phyloP scores from a whole-genome alignment of 2,797 vertebrate species.

The Bufotes viridis region DNA sequence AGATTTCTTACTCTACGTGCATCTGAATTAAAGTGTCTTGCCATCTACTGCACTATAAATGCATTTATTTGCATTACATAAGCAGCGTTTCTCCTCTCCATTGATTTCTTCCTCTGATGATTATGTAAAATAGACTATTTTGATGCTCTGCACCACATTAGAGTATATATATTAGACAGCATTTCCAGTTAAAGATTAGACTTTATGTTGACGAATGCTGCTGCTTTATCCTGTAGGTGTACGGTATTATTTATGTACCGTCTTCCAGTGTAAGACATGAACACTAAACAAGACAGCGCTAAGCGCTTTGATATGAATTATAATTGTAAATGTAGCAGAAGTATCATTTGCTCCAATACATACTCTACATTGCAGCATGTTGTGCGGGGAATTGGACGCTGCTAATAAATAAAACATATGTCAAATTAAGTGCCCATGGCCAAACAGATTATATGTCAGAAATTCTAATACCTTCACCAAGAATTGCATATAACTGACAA shows the following conservation, averaged over 20 bases:
- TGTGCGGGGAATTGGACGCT: neutral
- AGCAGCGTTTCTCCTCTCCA: conserved; percentile 66
- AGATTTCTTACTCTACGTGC: conserved; percentile 70
- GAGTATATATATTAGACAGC: conserved; percentile 2
- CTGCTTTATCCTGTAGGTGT: neutral
- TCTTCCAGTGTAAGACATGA: neutral
- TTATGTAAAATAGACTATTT: conserved; percentile 30
- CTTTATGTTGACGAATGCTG: neutral
- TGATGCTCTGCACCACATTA: conserved; percentile 21
- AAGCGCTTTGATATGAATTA: neutral
- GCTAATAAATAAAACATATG: conserved; percentile 24
- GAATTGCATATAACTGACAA: neutral
- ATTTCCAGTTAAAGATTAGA: neutral
- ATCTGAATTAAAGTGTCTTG: conserved; percentile 67
- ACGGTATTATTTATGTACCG: neutral
- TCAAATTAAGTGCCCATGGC: neutral
- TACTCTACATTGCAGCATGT: neutral
- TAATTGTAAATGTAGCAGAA: conserved; percentile 34
- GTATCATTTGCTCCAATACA: neutral
- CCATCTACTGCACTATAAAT: conserved; percentile 68
- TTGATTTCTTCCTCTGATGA: conserved; percentile 66
- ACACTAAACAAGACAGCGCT: neutral
- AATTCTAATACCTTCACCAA: neutral
- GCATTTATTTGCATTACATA: conserved; percentile 51
- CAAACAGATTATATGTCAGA: neutral